phyloP scores from a whole-genome alignment of 2,113 vertebrate genomes.

The Leptobrachium leishanense region DNA sequence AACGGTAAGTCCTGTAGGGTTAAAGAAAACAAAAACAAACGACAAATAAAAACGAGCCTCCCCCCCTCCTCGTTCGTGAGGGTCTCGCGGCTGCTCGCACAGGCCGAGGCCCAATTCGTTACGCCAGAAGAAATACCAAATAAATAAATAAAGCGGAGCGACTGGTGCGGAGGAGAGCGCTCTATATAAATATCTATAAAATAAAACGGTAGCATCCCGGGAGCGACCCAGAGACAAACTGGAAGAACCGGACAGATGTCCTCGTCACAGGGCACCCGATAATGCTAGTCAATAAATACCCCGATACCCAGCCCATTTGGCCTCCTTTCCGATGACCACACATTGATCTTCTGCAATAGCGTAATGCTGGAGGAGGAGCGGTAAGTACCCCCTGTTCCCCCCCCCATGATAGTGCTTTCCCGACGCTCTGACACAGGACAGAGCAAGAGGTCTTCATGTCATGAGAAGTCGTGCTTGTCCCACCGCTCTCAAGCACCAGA shows the following conservation, averaged over 20 bases:
- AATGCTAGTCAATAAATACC: slow-evolving; percentile 72
- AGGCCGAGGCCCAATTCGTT: slow-evolving; percentile 14
- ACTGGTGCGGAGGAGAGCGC: slow-evolving; percentile 42
- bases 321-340: slow-evolving; percentile 47
- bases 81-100: slow-evolving; percentile 19
- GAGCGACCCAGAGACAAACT: slow-evolving; percentile 45
- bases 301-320: slow-evolving; percentile 55
- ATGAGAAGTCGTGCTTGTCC: slow-evolving; percentile 32
- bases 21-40: not conserved
- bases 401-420: slow-evolving; percentile 5
- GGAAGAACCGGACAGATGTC: slow-evolving; percentile 47
- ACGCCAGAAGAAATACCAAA: slow-evolving; percentile 32
- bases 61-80: slow-evolving; percentile 24
- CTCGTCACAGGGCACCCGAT: slow-evolving; percentile 51
- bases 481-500: slow-evolving; percentile 38
- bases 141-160: slow-evolving; percentile 46
- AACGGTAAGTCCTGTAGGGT: slow-evolving; percentile 39
- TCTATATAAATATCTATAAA: slow-evolving; percentile 50
- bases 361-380: slow-evolving; percentile 14
- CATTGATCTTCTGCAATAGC: not conserved
- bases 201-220: slow-evolving; percentile 44
- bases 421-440: not conserved
- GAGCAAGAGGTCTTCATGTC: slow-evolving; percentile 21
- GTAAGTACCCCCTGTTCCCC: not conserved
- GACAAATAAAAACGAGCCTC: too few species aligned